Evolutionary conservation across 30 jellyfish, hydroid and myxozoan genomes (phyloP).

Genomic region (Pseudorhiza aurosa): DNA sequence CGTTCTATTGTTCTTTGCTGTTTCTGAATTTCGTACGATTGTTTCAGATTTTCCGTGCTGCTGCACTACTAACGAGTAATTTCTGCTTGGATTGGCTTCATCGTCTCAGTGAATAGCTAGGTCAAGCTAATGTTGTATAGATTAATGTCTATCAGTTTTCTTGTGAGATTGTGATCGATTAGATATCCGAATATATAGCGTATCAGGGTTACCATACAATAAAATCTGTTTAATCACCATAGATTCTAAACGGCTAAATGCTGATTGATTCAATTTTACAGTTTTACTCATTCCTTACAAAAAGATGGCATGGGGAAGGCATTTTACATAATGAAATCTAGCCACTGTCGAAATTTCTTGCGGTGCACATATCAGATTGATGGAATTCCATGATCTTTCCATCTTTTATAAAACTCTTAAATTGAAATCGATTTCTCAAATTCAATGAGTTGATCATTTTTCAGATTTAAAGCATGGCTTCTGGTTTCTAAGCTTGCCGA

Average conservation of each 20-base stretch:
- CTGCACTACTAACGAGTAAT: too few relatives aligned
- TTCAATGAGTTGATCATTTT: conserved; percentile 51
- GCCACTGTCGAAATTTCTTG: conserved; percentile 14
- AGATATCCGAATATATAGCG: neutral
- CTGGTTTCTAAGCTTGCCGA: conserved; percentile 40
- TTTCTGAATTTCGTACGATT: too few relatives aligned
- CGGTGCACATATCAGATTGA: conserved; percentile 24
- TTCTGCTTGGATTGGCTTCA: too few relatives aligned
- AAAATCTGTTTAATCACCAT: neutral
- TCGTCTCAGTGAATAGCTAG: too few relatives aligned
- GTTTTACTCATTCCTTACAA: neutral
- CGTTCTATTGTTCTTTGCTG: too few relatives aligned
- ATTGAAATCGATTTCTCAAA: conserved; percentile 33
- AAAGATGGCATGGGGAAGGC: conserved; percentile 38
- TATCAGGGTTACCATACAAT: neutral
- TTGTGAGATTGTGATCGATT: too few relatives aligned
- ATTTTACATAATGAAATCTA: conserved; percentile 25
- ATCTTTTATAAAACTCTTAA: conserved; percentile 3
- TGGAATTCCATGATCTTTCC: conserved; percentile 17
- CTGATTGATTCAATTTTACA: neutral
- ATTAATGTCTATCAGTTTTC: too few relatives aligned
- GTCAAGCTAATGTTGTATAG: too few relatives aligned
- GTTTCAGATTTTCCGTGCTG: too few relatives aligned
- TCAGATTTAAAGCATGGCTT: conserved; percentile 15
- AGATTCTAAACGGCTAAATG: neutral